phyloP scores from a whole-genome alignment of 1,140 invertebrate species.

The Cydia fagiglandana region DNA sequence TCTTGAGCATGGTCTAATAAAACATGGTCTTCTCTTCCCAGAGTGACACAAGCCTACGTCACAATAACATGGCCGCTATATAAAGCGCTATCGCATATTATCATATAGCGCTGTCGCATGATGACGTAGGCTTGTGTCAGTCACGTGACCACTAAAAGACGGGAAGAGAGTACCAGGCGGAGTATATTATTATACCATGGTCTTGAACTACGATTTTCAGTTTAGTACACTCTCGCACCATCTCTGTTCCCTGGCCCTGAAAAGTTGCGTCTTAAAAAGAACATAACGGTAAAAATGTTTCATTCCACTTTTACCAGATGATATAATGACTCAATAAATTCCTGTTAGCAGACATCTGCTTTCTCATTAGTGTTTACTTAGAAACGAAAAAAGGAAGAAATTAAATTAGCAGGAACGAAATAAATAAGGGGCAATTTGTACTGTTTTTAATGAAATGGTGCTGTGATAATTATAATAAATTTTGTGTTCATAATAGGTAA shows the following conservation, averaged over 20 bases:
- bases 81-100: too few relatives aligned
- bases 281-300: conserved; percentile 19
- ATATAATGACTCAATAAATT: conserved; percentile 22
- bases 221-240: conserved; percentile 1
- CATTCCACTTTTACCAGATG: neutral
- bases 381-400: conserved; percentile 28
- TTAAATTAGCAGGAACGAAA: conserved; percentile 22
- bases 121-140: too few relatives aligned
- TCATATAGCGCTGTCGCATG: too few relatives aligned
- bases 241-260: neutral
- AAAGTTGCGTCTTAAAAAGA: conserved; percentile 12
- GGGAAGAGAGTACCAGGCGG: too few relatives aligned
- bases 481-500: neutral
- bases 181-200: too few relatives aligned
- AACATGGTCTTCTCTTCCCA: too few relatives aligned
- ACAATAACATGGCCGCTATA: too few relatives aligned
- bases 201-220: too few relatives aligned
- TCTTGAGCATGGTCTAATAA: too few relatives aligned
- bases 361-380: conserved; percentile 27
- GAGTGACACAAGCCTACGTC: too few relatives aligned
- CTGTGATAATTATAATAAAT: conserved; percentile 10
- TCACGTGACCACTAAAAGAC: too few relatives aligned
- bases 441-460: neutral
- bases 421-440: conserved; percentile 27
- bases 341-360: conserved; percentile 19